Evolutionary conservation across 2,113 vertebrate genomes (phyloP).

Genomic region (Collichthys lucidus): DNA sequence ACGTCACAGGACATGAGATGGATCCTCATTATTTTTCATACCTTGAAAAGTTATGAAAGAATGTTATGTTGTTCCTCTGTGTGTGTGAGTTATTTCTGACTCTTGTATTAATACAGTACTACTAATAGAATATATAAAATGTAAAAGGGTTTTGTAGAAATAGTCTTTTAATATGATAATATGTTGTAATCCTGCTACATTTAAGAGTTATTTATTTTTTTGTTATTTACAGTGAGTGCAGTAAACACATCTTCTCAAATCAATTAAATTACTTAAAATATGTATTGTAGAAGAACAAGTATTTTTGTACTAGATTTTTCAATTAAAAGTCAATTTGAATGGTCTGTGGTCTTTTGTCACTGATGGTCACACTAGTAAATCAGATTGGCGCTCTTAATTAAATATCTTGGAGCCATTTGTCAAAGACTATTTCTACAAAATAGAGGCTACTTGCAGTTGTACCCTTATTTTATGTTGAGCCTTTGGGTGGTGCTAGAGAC

Average conservation of each 20-base stretch:
- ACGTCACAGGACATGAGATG: slow-evolving; percentile 47
- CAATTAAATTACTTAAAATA: not conserved
- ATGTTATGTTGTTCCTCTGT: not conserved
- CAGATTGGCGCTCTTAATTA: not conserved
- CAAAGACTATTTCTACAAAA: not conserved
- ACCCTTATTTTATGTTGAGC: not conserved
- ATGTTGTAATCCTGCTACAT: slow-evolving; percentile 15
- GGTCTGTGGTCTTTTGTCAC: slow-evolving; percentile 11
- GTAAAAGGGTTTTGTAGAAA: slow-evolving; percentile 17
- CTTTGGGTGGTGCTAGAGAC: slow-evolving; percentile 49
- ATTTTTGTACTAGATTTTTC: slow-evolving; percentile 73
- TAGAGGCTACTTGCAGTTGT: not conserved
- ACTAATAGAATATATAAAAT: slow-evolving; percentile 15
- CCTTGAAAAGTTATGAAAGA: slow-evolving; percentile 29
- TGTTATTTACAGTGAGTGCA: not conserved
- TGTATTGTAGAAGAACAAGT: slow-evolving; percentile 44
- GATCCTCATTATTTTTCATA: slow-evolving; percentile 18
- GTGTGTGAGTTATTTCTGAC: slow-evolving; percentile 24
- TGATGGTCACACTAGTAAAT: not conserved
- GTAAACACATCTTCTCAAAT: not conserved
- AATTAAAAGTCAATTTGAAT: slow-evolving; percentile 68
- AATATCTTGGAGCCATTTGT: not conserved
- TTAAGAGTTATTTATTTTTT: slow-evolving; percentile 21
- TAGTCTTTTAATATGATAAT: slow-evolving; percentile 32
- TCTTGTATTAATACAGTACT: not conserved